Base-by-base conservation (phyloP, 2,797 vertebrate species). In the Cheirogaleus major region DNA sequence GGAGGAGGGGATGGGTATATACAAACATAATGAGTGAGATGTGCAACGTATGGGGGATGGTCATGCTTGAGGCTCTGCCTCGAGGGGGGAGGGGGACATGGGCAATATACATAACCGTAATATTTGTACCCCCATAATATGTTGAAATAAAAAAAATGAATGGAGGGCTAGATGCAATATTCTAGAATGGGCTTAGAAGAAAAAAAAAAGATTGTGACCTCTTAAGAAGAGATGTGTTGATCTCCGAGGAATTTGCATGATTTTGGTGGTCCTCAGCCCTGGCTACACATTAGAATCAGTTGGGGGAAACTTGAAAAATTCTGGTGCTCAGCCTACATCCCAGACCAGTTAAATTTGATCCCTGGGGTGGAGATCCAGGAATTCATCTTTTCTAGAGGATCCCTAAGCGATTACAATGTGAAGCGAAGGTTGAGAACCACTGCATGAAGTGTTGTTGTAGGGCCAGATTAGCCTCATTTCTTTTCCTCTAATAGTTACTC, bases 401-500 rank as follows among this genome's bases (percentile, higher is more conserved):
- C 43, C 79, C 50, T 50, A 82, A 59, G 27, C 83, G 80, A 87
- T 73, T 89, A 76, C n/a, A 41, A 43, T 23, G 25, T 92, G 84
- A 92, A 95, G 43, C 18, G 70, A 90, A 69, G 12, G 48, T 57
- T 88, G 45, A 76, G 63, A 95, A 73, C 41, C 38, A 55, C 27
- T 55, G 30, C 18, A n/a, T 89, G 57, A 90, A 92, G 45, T 83
- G 18, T 50, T 22, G 18, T 89, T 67, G 45, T 32, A 75, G 70
- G 32, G 20, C 80, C 45, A 30, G 30, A 45, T 48, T 72, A 61
- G 84, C 35, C n/a, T 91, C 32, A 45, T 91, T 88, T 91, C 59
- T 65, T 94, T 79, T 32, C 55, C 72, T 85, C 45, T 94, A 89
- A 89, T 67, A 65, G 17, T 93, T 91, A 63, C 78, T 88, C 22